These are phyloP conservation scores for Leucozona laternaria DNA, from an alignment of 2,888 invertebrate genomes.

Conservation along the genomic window DNA sequence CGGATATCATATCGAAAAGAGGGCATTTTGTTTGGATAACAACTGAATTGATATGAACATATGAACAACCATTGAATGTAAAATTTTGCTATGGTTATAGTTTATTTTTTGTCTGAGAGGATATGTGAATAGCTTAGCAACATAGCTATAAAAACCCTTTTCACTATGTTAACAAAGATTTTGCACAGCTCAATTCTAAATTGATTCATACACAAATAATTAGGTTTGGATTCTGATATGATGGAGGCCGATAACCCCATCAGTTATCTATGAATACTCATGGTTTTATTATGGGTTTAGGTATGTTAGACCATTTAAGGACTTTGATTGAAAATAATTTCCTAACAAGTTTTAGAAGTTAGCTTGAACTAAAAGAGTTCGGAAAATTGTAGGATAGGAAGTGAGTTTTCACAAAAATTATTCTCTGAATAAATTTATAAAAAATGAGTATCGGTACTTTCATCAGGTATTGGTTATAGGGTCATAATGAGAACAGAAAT, in stretches of 20 bases:
- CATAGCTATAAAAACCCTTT: background rate
- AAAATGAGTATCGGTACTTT: too few relatives aligned
- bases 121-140: background rate
- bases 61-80: slow-evolving; percentile 41
- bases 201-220: slow-evolving; percentile 24
- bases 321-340: background rate
- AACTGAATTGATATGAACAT: slow-evolving; percentile 34
- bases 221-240: background rate
- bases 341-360: too few relatives aligned
- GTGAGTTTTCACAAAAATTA: too few relatives aligned
- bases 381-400: too few relatives aligned
- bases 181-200: slow-evolving; percentile 8
- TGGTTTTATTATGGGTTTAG: background rate
- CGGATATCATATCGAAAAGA: slow-evolving; percentile 29
- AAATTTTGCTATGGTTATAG: slow-evolving; percentile 11
- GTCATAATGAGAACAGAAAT: too few relatives aligned
- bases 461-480: too few relatives aligned
- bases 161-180: slow-evolving; percentile 7
- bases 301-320: background rate
- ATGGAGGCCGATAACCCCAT: background rate
- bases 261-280: background rate
- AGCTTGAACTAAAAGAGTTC: too few relatives aligned
- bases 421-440: too few relatives aligned
- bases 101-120: background rate
- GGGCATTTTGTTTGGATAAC: slow-evolving; percentile 46